These are phyloP conservation scores for Hofmannophila pseudospretella DNA, from an alignment of 2,888 invertebrate species.

Conservation along the genomic window DNA sequence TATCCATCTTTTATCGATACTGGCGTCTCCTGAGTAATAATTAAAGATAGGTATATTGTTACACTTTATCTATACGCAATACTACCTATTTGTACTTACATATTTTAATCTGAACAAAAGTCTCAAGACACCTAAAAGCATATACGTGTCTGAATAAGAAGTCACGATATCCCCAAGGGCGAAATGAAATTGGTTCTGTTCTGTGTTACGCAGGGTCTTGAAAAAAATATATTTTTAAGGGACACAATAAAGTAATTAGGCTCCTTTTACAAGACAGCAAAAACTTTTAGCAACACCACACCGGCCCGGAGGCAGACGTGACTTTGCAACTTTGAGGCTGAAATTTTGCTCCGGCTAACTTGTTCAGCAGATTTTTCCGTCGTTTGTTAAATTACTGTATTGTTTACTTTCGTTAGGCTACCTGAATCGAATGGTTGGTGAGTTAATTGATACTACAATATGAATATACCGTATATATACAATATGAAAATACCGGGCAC, in stretches of 20 bases:
- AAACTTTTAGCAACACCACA: slow-evolving; percentile 9
- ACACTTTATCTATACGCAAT: too few species aligned
- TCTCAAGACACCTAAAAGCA: not conserved
- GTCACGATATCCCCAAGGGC: slow-evolving; percentile 2
- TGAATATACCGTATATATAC: too few species aligned
- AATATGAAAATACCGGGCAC: too few species aligned
- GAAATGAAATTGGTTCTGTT: slow-evolving; percentile 1
- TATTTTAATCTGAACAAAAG: too few species aligned
- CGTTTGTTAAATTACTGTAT: slow-evolving; percentile 2
- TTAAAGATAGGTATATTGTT: too few species aligned
- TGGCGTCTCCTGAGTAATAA: too few species aligned
- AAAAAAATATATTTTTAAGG: slow-evolving; percentile 8
- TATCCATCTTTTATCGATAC: too few species aligned
- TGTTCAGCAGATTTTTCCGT: slow-evolving; percentile 3
- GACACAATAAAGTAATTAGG: slow-evolving; percentile 27
- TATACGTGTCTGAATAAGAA: not conserved
- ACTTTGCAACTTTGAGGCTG: slow-evolving; percentile 33
- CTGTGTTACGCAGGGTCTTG: not conserved
- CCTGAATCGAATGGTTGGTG: not conserved
- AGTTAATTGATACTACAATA: not conserved
- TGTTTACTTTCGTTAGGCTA: slow-evolving; percentile 1
- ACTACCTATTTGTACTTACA: not conserved
- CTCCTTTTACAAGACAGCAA: slow-evolving; percentile 24
- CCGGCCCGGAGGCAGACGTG: slow-evolving; percentile 24
- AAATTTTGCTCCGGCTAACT: not conserved